Evolutionary conservation across 2,113 vertebrate genomes (phyloP).

Genomic region (Spea bombifrons): DNA sequence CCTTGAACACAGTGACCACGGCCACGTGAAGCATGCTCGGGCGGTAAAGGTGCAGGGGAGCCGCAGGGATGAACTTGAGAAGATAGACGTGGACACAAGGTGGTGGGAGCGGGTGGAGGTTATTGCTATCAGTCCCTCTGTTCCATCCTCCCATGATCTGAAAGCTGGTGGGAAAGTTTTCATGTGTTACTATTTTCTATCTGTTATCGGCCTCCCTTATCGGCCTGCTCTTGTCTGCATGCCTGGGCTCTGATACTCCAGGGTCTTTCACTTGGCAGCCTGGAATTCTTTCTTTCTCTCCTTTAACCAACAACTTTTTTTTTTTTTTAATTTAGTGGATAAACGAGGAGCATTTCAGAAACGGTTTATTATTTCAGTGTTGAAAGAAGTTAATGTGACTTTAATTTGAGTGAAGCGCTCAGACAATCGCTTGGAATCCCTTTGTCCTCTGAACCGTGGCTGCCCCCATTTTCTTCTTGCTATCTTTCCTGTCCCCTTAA

Average conservation of each 20-base stretch:
- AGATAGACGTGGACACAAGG: slow-evolving; percentile 1
- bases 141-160: slow-evolving; percentile 58
- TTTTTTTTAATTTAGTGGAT: slow-evolving; percentile 51
- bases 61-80: neutral
- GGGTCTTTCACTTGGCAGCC: slow-evolving; percentile 74
- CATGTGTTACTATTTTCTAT: slow-evolving; percentile 96
- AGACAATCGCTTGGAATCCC: slow-evolving; percentile 49
- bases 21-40: neutral
- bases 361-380: slow-evolving; percentile 49
- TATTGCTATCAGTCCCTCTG: neutral
- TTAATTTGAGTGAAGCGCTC: slow-evolving; percentile 54
- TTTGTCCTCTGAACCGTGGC: slow-evolving; percentile 42
- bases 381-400: slow-evolving; percentile 41
- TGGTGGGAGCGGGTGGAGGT: slow-evolving; percentile 1
- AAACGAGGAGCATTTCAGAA: slow-evolving; percentile 47
- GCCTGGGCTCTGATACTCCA: slow-evolving; percentile 76
- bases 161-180: slow-evolving; percentile 88
- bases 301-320: slow-evolving; percentile 36
- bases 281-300: slow-evolving; percentile 47
- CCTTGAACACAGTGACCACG: no score
- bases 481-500: slow-evolving; percentile 10
- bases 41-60: neutral
- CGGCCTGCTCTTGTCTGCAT: slow-evolving; percentile 78
- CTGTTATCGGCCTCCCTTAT: slow-evolving; percentile 85
- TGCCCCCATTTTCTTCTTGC: neutral